These are phyloP conservation scores for Paramormyrops hopkinsi DNA, from an alignment of 2,797 vertebrate species.

Conservation along the genomic window DNA sequence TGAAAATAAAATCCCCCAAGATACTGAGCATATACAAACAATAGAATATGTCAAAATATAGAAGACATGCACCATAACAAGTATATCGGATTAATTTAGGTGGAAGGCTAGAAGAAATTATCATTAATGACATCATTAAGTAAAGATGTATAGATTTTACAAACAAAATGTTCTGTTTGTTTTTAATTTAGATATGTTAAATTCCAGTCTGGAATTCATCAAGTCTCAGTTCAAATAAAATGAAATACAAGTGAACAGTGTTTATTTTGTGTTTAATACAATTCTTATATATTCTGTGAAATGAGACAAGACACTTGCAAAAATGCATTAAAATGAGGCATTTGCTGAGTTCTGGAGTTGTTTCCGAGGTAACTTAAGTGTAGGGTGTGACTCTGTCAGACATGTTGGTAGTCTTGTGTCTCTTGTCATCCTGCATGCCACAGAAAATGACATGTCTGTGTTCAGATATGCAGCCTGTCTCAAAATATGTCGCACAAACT, in stretches of 20 bases:
- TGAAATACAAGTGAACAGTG: not conserved
- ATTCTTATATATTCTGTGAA: not conserved
- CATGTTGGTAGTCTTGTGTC: slow-evolving; percentile 15
- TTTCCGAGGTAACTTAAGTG: slow-evolving; percentile 13
- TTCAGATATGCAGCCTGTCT: not conserved
- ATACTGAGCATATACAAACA: not conserved
- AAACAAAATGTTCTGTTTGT: not conserved
- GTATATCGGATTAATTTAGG: not conserved
- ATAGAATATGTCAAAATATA: not conserved
- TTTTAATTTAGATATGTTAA: not conserved
- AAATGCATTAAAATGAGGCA: not conserved
- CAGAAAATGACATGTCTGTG: not conserved
- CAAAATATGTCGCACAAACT: not conserved
- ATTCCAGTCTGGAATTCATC: not conserved
- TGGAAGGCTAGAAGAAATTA: not conserved
- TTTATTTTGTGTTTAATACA: not conserved
- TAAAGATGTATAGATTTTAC: not conserved
- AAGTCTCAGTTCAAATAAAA: not conserved
- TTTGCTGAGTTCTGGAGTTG: not conserved
- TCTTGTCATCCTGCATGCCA: slow-evolving; percentile 38
- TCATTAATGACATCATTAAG: not conserved
- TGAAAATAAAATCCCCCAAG: not conserved
- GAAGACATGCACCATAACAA: not conserved
- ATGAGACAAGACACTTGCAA: not conserved
- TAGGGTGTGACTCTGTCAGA: slow-evolving; percentile 19